Evolutionary conservation across 2,113 vertebrate genomes (phyloP).

Genomic region (Passer domesticus): DNA sequence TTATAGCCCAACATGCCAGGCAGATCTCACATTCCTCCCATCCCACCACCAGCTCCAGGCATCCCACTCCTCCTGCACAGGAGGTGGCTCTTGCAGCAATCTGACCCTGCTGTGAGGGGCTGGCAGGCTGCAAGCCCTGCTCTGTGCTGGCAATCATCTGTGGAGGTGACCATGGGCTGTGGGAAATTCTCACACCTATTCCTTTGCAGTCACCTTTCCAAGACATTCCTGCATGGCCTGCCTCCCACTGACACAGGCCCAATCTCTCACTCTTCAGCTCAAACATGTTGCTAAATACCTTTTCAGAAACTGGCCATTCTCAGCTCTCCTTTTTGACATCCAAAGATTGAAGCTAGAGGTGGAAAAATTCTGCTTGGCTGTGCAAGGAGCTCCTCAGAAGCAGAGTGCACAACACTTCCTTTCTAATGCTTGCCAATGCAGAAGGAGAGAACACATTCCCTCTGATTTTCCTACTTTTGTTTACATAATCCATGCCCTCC

Average conservation of each 20-base stretch:
- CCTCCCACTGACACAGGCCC: background rate
- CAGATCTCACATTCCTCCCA: background rate
- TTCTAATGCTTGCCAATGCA: background rate
- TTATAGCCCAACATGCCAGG: background rate
- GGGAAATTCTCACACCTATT: background rate
- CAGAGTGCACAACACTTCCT: background rate
- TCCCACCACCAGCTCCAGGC: background rate
- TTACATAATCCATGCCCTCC: background rate
- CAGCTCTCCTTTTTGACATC: background rate
- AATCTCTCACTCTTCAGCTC: background rate
- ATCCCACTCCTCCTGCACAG: accelerated
- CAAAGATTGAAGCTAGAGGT: background rate
- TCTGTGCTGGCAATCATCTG: background rate
- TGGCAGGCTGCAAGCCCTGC: background rate
- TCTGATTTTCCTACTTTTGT: background rate
- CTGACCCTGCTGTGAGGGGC: background rate
- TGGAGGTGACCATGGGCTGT: background rate
- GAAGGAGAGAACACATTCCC: background rate
- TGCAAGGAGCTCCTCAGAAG: background rate
- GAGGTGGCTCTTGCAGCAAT: background rate
- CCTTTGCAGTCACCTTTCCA: background rate
- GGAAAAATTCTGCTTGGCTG: background rate
- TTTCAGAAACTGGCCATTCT: background rate
- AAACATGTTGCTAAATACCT: background rate
- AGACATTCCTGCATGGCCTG: background rate